Conservation (phyloP, 1,140 invertebrate genomes). For the Idris sp. region DNA sequence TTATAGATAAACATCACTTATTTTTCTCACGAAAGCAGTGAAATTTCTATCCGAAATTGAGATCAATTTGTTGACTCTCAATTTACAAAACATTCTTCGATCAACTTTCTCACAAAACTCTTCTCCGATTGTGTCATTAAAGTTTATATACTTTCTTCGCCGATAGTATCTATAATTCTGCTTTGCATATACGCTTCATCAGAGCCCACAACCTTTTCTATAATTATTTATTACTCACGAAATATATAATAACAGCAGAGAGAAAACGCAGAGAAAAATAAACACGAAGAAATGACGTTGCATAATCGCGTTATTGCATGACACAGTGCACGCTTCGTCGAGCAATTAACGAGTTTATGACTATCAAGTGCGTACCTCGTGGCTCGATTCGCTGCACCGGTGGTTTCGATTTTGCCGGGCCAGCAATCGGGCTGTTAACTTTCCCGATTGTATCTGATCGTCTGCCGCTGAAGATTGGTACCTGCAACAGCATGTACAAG, state of each 20-base stretch:
- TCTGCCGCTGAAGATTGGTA: slow-evolving; percentile 57
- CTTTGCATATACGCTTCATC: slow-evolving; percentile 21
- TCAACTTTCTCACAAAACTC: slow-evolving; percentile 26
- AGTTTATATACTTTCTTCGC: slow-evolving; percentile 33
- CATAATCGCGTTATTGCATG: slow-evolving; percentile 29
- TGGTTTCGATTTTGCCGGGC: slow-evolving; percentile 68
- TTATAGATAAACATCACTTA: no score
- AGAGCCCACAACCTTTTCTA: slow-evolving; percentile 6
- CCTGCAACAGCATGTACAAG: slow-evolving; percentile 34
- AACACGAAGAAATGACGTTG: slow-evolving; percentile 20
- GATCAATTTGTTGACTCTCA: slow-evolving; percentile 4
- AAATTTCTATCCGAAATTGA: slow-evolving; percentile 1
- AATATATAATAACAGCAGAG: neutral
- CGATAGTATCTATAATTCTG: slow-evolving; percentile 27
- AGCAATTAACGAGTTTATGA: slow-evolving; percentile 50
- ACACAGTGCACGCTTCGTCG: slow-evolving; percentile 27
- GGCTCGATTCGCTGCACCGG: slow-evolving; percentile 57
- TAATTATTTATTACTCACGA: slow-evolving; percentile 21
- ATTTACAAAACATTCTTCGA: neutral
- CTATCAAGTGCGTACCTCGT: slow-evolving; percentile 65
- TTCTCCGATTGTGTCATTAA: slow-evolving; percentile 6
- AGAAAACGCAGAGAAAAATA: neutral
- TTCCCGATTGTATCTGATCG: slow-evolving; percentile 68
- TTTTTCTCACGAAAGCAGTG: neutral
- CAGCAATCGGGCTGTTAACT: slow-evolving; percentile 70